These are phyloP conservation scores for Anadara kagoshimensis DNA, from an alignment of 1,140 invertebrate species.

Conservation along the genomic window DNA sequence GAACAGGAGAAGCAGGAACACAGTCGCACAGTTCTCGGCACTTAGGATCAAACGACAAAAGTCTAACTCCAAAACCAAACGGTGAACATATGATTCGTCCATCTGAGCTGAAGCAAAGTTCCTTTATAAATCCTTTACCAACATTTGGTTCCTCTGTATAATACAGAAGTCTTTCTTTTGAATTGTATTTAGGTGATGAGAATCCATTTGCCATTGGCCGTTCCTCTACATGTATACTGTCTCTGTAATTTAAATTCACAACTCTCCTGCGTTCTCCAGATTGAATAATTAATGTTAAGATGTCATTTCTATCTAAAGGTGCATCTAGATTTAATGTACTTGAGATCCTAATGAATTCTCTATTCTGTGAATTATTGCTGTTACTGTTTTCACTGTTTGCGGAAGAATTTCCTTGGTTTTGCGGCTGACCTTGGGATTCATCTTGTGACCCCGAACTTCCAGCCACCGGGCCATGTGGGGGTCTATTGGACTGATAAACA, in stretches of 20 bases:
- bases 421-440: too few species aligned
- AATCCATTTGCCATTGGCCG: constrained; percentile 8
- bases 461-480: too few species aligned
- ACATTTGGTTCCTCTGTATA: constrained; percentile 91
- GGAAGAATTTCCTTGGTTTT: too few species aligned
- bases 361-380: too few species aligned
- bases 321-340: constrained; percentile 4
- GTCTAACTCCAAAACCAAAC: constrained; percentile 86
- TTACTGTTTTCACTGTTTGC: too few species aligned
- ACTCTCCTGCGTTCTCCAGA: constrained; percentile 6
- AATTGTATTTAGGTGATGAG: background rate
- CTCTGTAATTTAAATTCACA: constrained; percentile 9
- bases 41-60: constrained; percentile 85
- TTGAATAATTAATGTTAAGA: constrained; percentile 1
- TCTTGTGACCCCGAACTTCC: too few species aligned
- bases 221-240: constrained; percentile 1
- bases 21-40: constrained; percentile 87
- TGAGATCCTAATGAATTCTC: background rate
- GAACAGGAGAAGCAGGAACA: constrained; percentile 74
- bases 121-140: constrained; percentile 86
- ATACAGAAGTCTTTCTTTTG: constrained; percentile 81
- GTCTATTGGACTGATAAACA: too few species aligned
- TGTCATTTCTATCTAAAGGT: background rate
- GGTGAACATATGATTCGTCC: constrained; percentile 92
- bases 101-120: constrained; percentile 91